A percentile compares a stretch with the other conserved stretches of the same genome.
Conservation (phyloP, 2,113 vertebrate genomes). For the Petrocephalus microphthalmus region DNA sequence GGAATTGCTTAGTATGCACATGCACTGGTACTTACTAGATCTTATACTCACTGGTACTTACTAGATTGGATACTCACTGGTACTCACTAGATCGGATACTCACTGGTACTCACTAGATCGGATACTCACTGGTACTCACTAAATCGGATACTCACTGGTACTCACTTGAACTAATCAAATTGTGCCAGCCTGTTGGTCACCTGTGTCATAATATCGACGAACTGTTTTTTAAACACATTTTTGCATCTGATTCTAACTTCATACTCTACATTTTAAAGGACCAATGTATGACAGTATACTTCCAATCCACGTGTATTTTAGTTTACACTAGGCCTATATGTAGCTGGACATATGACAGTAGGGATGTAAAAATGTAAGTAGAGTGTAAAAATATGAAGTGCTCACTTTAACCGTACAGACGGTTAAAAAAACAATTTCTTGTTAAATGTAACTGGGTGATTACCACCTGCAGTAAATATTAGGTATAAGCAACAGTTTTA, state of each 20-base stretch:
- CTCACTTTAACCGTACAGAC: not conserved
- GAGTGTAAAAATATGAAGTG: not conserved
- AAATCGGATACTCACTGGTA: not conserved
- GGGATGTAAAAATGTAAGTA: not conserved
- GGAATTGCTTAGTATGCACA: not conserved
- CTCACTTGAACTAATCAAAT: not conserved
- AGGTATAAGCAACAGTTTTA: not conserved
- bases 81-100: not conserved
- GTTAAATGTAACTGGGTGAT: not conserved
- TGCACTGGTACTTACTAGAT: not conserved
- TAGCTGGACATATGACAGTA: not conserved
- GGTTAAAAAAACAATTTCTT: not conserved
- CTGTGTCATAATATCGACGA: not conserved
- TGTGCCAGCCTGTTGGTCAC: not conserved
- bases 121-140: too few species aligned
- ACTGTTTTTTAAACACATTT: not conserved
- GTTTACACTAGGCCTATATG: not conserved
- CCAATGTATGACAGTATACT: not conserved
- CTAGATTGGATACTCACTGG: not conserved
- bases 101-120: not conserved
- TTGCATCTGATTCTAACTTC: not conserved
- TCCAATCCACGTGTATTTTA: not conserved
- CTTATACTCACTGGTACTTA: too few species aligned
- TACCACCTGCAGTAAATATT: not conserved
- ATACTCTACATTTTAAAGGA: not conserved